Percentiles rank a stretch among this genome's conserved stretches.
Conservation (phyloP, 2,888 invertebrate species). For the Cepaea hortensis region DNA sequence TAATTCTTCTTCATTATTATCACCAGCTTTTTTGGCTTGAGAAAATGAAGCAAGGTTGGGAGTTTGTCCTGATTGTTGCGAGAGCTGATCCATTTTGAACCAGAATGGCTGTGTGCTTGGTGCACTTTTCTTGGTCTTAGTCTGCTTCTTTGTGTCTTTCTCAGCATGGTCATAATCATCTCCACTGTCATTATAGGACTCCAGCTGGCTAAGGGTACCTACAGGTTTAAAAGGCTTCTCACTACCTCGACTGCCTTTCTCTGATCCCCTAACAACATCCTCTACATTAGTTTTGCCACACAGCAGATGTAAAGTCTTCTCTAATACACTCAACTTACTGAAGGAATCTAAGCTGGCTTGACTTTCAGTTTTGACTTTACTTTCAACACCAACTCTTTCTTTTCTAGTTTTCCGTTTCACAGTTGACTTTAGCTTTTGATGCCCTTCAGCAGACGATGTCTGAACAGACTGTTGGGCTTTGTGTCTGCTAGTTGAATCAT, state of each 20-base stretch:
- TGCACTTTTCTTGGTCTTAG: too few relatives aligned
- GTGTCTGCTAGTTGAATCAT: neutral
- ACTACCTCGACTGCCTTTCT: neutral
- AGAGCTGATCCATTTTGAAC: neutral
- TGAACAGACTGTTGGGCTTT: constrained; percentile 5
- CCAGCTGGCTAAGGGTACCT: too few relatives aligned
- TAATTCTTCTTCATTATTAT: constrained; percentile 51
- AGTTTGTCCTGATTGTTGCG: constrained; percentile 9
- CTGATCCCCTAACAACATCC: neutral
- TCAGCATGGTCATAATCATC: too few relatives aligned
- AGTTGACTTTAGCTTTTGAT: constrained; percentile 33
- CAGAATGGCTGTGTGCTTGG: constrained; percentile 5
- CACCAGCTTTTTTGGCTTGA: neutral
- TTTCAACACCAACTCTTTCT: neutral
- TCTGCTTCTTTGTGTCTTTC: too few relatives aligned
- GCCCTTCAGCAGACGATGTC: neutral
- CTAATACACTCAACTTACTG: constrained; percentile 30
- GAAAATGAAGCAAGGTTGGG: neutral
- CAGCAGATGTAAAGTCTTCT: constrained; percentile 41
- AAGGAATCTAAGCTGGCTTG: neutral
- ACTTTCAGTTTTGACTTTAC: neutral
- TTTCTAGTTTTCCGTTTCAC: constrained; percentile 27
- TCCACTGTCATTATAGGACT: too few relatives aligned
- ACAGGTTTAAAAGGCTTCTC: too few relatives aligned
- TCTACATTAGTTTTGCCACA: constrained; percentile 15